Percentiles rank a stretch among this genome's conserved stretches.
Conservation (phyloP, 2,797 vertebrate genomes). For the Anabacerthia variegaticeps region DNA sequence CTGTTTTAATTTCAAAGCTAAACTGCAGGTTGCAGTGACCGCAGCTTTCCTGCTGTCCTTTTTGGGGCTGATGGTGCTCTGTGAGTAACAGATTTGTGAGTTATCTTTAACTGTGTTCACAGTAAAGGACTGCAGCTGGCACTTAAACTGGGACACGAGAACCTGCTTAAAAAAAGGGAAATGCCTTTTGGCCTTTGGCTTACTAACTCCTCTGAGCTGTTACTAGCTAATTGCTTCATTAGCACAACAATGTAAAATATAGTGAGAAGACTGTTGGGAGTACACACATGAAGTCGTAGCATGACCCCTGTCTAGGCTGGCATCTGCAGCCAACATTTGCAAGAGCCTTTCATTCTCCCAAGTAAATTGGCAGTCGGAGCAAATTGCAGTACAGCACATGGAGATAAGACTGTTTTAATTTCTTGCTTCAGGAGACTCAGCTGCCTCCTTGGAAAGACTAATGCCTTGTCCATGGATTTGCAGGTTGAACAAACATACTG, state of each 20-base stretch:
- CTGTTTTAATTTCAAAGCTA: neutral
- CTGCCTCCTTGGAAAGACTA: slow-evolving; percentile 47
- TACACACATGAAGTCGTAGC: neutral
- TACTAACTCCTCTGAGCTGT: neutral
- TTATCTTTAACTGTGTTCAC: neutral
- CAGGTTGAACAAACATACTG: slow-evolving; percentile 27
- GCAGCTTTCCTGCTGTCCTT: neutral
- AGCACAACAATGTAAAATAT: neutral
- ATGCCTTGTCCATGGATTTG: slow-evolving; percentile 5
- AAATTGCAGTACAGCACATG: neutral
- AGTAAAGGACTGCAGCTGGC: neutral
- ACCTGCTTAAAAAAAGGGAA: slow-evolving; percentile 30
- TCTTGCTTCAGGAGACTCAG: slow-evolving; percentile 66
- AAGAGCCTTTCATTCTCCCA: neutral
- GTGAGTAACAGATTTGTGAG: neutral
- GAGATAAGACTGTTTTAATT: slow-evolving; percentile 66
- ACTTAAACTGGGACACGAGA: neutral
- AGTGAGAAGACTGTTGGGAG: neutral
- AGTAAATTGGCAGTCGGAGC: slow-evolving; percentile 24
- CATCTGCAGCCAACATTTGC: neutral
- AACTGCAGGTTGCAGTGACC: neutral
- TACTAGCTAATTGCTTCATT: slow-evolving; percentile 51
- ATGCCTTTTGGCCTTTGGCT: slow-evolving; percentile 15
- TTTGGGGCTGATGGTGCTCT: neutral
- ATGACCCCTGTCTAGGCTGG: neutral